phyloP scores from a whole-genome alignment of 2,113 vertebrate genomes.

The Plotosus lineatus region DNA sequence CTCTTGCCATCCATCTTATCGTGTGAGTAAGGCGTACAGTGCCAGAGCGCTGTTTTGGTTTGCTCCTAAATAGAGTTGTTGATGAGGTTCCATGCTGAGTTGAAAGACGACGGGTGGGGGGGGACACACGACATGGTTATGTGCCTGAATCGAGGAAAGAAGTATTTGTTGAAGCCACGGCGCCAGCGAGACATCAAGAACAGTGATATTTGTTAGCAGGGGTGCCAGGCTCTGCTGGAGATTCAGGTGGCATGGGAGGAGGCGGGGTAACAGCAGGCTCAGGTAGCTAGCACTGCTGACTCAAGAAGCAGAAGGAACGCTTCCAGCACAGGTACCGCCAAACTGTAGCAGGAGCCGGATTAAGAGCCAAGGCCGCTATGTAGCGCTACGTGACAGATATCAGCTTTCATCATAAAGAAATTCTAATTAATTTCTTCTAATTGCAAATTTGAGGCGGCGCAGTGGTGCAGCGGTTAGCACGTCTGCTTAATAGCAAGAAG shows the following conservation, averaged over 20 bases:
- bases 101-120: constrained; percentile 29
- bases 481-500: too few species aligned
- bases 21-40: neutral
- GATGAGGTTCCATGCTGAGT: constrained; percentile 44
- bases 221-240: constrained; percentile 43
- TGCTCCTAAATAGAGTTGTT: constrained; percentile 45
- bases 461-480: too few species aligned
- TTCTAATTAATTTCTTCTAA: neutral
- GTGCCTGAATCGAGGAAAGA: constrained; percentile 6
- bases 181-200: constrained; percentile 37
- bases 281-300: constrained; percentile 44
- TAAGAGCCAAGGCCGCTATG: neutral
- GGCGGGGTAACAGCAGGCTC: constrained; percentile 43
- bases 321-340: constrained; percentile 33
- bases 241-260: constrained; percentile 45
- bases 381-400: too few species aligned
- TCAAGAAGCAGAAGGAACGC: constrained; percentile 43
- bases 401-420: neutral
- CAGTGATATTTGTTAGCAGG: constrained; percentile 47
- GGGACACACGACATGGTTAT: constrained; percentile 20
- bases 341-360: constrained; percentile 6
- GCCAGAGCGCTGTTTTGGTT: constrained; percentile 44
- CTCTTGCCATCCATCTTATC: constrained; percentile 41
- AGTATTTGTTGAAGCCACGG: constrained; percentile 34
- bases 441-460: too few species aligned